Base-by-base conservation (phyloP, 1,140 invertebrate species). In the Wasmannia auropunctata region DNA sequence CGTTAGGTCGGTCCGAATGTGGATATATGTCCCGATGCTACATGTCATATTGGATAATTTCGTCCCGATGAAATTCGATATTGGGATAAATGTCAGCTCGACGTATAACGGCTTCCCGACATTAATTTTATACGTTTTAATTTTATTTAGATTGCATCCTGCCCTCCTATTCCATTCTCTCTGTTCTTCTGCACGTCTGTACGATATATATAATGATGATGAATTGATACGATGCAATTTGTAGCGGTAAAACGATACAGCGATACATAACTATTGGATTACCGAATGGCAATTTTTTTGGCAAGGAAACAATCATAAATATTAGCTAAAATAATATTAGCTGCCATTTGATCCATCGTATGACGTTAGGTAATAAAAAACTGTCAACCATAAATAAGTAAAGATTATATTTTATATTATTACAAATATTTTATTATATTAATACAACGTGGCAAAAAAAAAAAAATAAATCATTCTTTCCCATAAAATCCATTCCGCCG, bases 51-150 rank as follows among this genome's bases (percentile, higher is more conserved):
- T 7, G 25, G 54, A 56, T 72, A 72, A 72, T 74, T 72, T 46
- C 31, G 16, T 58, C 40, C 19, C 14, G 14, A 83, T 37, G 75
- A 77, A 63, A 63, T n/a, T 6, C 28, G 51, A 83, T 81, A 54
- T 31, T 28, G 25, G 14, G 51, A 58, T 60, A 46, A 60, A 46
- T 74, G 37, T 72, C 79, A 80, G 34, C 19, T 10, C 25, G 28
- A 11, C 10, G 31, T 37, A 25, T 37, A 51, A 80, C 46, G n/a
- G 43, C 22, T 16, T 51, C 51, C 43, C 22, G 7, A 25, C 60
- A 10, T 43, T 40, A 77, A 62, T 77, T 76, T 77, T 31, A 62
- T 56, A 40, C 31, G 6, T 49, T 77, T 60, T n/a, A 25, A 76
- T 43, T 60, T 77, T 60, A 60, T 25, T 16, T n/a, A 60, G 46